Conservation (phyloP, 2,113 vertebrate species). For the Mobula hypostoma region DNA sequence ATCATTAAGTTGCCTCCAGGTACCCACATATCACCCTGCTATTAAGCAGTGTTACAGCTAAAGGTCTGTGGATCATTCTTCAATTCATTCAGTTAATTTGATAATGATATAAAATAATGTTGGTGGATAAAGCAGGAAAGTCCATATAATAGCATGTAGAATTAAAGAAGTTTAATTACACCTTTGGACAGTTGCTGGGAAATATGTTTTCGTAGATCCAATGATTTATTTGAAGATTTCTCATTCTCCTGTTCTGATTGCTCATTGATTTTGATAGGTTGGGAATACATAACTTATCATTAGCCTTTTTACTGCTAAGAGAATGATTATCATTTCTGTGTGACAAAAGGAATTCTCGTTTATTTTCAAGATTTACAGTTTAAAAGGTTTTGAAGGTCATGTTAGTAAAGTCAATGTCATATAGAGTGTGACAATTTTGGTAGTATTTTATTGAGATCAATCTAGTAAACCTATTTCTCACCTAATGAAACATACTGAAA, state of each 20-base stretch:
- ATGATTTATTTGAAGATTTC: constrained; percentile 22
- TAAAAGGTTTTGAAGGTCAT: constrained; percentile 35
- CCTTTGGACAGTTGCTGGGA: neutral
- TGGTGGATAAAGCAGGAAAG: constrained; percentile 9
- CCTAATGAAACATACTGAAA: neutral
- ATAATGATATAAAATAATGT: neutral
- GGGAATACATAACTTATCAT: neutral
- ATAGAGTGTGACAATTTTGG: constrained; percentile 3
- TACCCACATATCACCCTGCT: neutral
- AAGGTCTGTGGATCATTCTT: neutral
- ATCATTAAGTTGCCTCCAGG: neutral
- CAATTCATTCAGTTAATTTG: neutral
- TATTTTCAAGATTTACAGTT: neutral
- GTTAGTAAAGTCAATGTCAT: constrained; percentile 34
- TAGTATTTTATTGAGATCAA: neutral
- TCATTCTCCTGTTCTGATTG: neutral
- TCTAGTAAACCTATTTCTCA: neutral
- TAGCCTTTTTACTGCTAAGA: neutral
- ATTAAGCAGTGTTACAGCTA: neutral
- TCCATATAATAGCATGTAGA: neutral
- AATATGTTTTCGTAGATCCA: neutral
- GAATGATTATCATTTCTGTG: constrained; percentile 29
- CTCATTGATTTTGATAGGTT: neutral
- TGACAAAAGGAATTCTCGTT: neutral
- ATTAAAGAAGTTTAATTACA: constrained; percentile 13